Percentiles rank a stretch among this genome's conserved stretches.
phyloP scores from a whole-genome alignment of 64 coral and sea anemone genomes.

The Actinia equina region DNA sequence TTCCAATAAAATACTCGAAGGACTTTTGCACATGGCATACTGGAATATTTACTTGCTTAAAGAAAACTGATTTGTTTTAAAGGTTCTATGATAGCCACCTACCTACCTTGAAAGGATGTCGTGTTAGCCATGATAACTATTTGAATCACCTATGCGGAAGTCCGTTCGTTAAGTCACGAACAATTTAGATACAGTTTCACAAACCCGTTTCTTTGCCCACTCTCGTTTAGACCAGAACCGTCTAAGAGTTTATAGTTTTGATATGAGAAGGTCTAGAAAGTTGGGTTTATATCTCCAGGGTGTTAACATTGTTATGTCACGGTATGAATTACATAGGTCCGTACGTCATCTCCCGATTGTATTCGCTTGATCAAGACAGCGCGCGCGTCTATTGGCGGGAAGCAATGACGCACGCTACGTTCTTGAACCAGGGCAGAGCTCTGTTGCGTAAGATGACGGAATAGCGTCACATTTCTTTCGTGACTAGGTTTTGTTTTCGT shows the following conservation, averaged over 20 bases:
- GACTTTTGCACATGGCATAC: too few relatives aligned
- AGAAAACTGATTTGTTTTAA: background rate
- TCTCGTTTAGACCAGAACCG: background rate
- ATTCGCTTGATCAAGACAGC: background rate
- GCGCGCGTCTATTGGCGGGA: background rate
- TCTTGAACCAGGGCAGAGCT: background rate
- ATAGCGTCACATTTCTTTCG: slow-evolving; percentile 12
- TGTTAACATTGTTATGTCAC: background rate
- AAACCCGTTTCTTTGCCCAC: background rate
- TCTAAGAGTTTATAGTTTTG: background rate
- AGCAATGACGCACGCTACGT: background rate
- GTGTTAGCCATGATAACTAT: background rate
- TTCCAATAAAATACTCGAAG: background rate
- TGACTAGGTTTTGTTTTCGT: slow-evolving; percentile 3
- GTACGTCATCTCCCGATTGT: slow-evolving; percentile 2
- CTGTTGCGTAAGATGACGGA: slow-evolving; percentile 3
- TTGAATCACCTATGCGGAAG: background rate
- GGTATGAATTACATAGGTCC: background rate
- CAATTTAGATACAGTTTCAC: background rate
- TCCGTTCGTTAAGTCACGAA: background rate
- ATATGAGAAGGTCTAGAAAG: background rate
- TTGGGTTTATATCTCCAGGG: background rate
- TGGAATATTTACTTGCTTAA: background rate
- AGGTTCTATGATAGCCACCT: background rate
- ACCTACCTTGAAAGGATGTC: background rate